Conservation (phyloP, 2,888 invertebrate genomes). For the Timandra comae region DNA sequence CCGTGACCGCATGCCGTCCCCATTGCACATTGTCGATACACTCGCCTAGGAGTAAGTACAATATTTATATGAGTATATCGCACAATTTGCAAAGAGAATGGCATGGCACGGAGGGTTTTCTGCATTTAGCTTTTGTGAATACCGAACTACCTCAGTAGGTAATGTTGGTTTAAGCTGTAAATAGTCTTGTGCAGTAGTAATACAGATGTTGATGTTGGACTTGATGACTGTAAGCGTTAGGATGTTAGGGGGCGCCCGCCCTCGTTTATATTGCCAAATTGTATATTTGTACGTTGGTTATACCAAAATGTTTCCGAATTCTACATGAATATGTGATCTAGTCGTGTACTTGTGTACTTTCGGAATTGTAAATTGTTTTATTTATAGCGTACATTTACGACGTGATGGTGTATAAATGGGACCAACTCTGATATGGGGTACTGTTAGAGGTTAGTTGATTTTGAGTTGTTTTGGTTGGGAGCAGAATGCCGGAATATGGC, state of each 20-base stretch:
- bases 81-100: slow-evolving; percentile 16
- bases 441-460: slow-evolving; percentile 40
- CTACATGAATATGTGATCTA: slow-evolving; percentile 76
- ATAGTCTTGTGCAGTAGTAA: slow-evolving; percentile 59
- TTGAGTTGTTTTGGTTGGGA: slow-evolving; percentile 37
- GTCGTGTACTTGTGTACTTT: slow-evolving; percentile 77
- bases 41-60: slow-evolving; percentile 17
- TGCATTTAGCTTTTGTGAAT: slow-evolving; percentile 66
- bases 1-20: slow-evolving; percentile 12
- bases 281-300: slow-evolving; percentile 65
- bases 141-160: slow-evolving; percentile 73
- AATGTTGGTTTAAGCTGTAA: slow-evolving; percentile 68
- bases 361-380: slow-evolving; percentile 71
- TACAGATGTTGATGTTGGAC: slow-evolving; percentile 45
- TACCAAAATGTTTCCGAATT: slow-evolving; percentile 76
- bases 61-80: slow-evolving; percentile 16
- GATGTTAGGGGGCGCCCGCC: slow-evolving; percentile 36
- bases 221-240: slow-evolving; percentile 40
- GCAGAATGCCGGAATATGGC: slow-evolving; percentile 42
- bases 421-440: slow-evolving; percentile 64
- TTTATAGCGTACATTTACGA: slow-evolving; percentile 65
- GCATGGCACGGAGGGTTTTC: slow-evolving; percentile 31
- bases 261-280: slow-evolving; percentile 64
- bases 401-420: slow-evolving; percentile 65
- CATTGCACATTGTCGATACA: slow-evolving; percentile 14